Conservation (phyloP, 1,140 invertebrate genomes). For the Bombus sylvicola region DNA sequence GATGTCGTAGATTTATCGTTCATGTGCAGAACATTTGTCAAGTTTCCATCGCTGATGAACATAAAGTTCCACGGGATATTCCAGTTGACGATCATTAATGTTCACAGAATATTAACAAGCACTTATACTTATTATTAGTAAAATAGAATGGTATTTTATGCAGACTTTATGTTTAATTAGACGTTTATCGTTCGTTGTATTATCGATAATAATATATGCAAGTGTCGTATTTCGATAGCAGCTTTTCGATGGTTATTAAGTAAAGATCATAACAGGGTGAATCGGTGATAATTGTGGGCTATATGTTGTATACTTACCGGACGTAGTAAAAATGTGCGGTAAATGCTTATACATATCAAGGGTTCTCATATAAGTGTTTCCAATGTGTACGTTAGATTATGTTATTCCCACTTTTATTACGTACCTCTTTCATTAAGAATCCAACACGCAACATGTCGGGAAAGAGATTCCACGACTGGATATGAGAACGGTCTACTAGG, state of each 20-base stretch:
- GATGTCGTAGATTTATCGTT: background rate
- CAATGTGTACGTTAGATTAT: conserved; percentile 50
- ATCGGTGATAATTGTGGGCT: conserved; percentile 57
- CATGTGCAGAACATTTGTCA: background rate
- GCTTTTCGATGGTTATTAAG: conserved; percentile 8
- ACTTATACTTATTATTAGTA: background rate
- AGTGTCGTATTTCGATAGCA: conserved; percentile 11
- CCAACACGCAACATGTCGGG: conserved; percentile 42
- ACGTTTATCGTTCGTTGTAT: conserved; percentile 24
- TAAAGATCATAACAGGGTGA: conserved; percentile 56
- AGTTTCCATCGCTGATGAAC: background rate
- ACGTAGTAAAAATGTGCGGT: conserved; percentile 47
- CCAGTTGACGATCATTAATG: background rate
- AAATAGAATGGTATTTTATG: background rate
- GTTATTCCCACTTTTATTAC: conserved; percentile 33
- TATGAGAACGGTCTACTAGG: conserved; percentile 63
- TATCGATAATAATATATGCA: conserved; percentile 32
- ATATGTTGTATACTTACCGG: conserved; percentile 53
- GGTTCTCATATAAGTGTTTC: conserved; percentile 37
- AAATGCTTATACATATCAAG: conserved; percentile 32
- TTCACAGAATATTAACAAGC: background rate
- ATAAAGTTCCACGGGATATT: background rate
- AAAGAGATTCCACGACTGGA: conserved; percentile 70
- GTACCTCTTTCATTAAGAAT: conserved; percentile 33
- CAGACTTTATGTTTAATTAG: background rate